phyloP scores from a whole-genome alignment of 2,888 invertebrate species.

The Agrochola circellaris region DNA sequence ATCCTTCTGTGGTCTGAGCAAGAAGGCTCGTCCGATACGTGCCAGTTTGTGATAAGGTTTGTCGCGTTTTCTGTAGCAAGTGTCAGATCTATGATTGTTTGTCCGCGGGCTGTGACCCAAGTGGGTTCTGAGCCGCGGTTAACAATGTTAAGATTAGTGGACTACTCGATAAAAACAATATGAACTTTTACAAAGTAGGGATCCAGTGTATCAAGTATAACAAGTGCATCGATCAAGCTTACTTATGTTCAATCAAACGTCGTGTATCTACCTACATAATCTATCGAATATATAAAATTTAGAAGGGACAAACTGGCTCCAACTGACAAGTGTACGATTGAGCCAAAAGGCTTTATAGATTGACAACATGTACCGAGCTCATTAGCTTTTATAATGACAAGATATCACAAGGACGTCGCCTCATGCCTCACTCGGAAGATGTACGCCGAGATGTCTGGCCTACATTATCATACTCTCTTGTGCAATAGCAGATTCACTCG shows the following conservation, averaged over 20 bases:
- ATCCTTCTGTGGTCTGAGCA: no score
- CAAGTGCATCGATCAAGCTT: background rate
- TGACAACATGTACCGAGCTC: constrained; percentile 46
- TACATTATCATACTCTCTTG: constrained; percentile 72
- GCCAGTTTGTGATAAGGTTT: no score
- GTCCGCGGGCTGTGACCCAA: no score
- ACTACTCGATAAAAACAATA: background rate
- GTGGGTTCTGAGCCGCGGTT: no score
- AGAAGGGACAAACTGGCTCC: constrained; percentile 20
- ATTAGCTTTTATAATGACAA: constrained; percentile 72
- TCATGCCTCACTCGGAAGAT: constrained; percentile 65
- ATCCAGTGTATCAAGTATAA: background rate
- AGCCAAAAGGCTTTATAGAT: constrained; percentile 36
- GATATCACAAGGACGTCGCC: constrained; percentile 60
- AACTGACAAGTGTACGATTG: constrained; percentile 23
- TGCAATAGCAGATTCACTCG: constrained; percentile 66
- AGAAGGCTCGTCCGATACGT: no score
- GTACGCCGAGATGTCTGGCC: constrained; percentile 73
- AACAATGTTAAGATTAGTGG: no score
- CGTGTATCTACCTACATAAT: background rate
- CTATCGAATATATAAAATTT: constrained; percentile 14
- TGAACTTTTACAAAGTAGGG: background rate
- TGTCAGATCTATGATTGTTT: no score
- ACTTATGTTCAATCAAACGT: background rate
- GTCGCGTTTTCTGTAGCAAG: no score